These are phyloP conservation scores for Montifringilla adamsi DNA, from an alignment of 2,113 vertebrate genomes.

Conservation along the genomic window DNA sequence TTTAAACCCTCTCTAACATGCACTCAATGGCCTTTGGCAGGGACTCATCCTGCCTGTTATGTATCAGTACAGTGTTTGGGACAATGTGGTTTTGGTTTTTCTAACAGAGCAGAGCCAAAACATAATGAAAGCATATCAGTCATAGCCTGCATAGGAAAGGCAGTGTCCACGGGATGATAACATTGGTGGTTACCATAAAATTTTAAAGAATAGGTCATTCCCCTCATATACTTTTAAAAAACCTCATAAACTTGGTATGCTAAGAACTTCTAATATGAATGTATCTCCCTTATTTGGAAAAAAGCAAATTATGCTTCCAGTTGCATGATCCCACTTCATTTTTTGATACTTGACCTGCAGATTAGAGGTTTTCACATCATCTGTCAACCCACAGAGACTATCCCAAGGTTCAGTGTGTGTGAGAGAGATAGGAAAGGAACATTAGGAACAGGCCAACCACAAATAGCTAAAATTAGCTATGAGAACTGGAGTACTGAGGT, in stretches of 20 bases:
- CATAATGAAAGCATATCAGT: not conserved
- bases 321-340: slow-evolving; percentile 52
- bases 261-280: slow-evolving; percentile 1
- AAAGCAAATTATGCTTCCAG: slow-evolving; percentile 20
- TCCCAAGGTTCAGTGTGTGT: slow-evolving; percentile 39
- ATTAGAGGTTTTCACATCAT: slow-evolving; percentile 36
- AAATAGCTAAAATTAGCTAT: slow-evolving; percentile 75
- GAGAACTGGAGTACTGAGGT: slow-evolving; percentile 69
- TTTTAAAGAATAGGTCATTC: slow-evolving; percentile 27
- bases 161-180: slow-evolving; percentile 8
- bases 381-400: slow-evolving; percentile 42
- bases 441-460: slow-evolving; percentile 51
- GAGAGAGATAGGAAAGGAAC: slow-evolving; percentile 59
- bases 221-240: not conserved
- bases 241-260: not conserved
- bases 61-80: not conserved
- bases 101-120: not conserved
- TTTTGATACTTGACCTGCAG: slow-evolving; percentile 22
- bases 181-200: not conserved
- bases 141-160: not conserved
- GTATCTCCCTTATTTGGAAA: slow-evolving; percentile 58
- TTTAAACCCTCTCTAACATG: not conserved
- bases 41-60: not conserved
- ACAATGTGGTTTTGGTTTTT: slow-evolving; percentile 15
- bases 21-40: not conserved